These are phyloP conservation scores for Himalopsyche tibetana DNA, from an alignment of 2,888 invertebrate species.

Conservation along the genomic window DNA sequence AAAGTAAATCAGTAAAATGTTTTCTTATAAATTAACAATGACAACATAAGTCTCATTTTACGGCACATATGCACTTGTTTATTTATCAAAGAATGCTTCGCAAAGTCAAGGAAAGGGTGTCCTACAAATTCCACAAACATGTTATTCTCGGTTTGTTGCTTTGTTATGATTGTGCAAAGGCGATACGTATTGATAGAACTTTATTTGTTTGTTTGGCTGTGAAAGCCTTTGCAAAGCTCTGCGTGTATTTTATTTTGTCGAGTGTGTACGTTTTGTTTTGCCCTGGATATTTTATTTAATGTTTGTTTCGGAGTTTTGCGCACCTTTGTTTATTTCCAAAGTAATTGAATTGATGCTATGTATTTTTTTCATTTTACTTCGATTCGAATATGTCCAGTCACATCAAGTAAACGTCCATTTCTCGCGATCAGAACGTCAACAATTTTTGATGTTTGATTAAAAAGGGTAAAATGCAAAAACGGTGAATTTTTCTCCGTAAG, in stretches of 20 bases:
- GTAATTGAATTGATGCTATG: neutral
- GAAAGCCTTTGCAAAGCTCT: conserved; percentile 17
- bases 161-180: conserved; percentile 32
- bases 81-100: neutral
- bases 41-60: no score
- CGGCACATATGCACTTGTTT: neutral
- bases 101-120: neutral
- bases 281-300: neutral
- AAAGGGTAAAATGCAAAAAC: no score
- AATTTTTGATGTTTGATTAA: no score
- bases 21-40: no score
- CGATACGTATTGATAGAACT: conserved; percentile 40
- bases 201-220: conserved; percentile 36
- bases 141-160: conserved; percentile 34
- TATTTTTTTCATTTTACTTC: neutral
- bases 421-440: no score
- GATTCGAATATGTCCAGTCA: neutral
- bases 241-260: conserved; percentile 24
- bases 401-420: neutral
- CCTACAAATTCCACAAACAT: conserved; percentile 22
- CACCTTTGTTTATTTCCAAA: conserved; percentile 24
- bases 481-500: no score
- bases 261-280: conserved; percentile 37
- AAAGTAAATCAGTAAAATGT: conserved; percentile 32
- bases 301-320: neutral